Percentiles rank a stretch among this genome's conserved stretches.
These are phyloP conservation scores for Drosophila ficusphila DNA, from an alignment of 1,140 invertebrate species.

Conservation along the genomic window DNA sequence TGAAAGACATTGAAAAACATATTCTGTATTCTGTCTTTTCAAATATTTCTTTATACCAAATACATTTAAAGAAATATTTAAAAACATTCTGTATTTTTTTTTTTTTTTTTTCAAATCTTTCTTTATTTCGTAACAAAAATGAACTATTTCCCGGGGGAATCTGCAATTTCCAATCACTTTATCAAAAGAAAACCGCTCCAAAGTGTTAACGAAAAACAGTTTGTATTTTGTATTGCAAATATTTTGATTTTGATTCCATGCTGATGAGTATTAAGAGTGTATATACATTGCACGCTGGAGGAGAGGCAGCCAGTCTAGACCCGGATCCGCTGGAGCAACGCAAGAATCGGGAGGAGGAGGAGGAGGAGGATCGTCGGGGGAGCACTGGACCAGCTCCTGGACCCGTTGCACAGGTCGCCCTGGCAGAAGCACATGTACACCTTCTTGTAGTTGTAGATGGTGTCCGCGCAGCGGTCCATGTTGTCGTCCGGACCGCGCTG, in stretches of 20 bases:
- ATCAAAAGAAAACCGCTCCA: neutral
- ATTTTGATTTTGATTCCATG: conserved; percentile 18
- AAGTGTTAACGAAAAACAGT: neutral
- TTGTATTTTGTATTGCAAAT: neutral
- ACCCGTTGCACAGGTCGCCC: conserved; percentile 93
- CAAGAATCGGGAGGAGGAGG: neutral
- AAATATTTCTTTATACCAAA: too few species aligned
- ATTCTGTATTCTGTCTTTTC: too few species aligned
- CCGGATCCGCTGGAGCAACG: neutral
- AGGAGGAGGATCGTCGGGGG: neutral
- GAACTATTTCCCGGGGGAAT: too few species aligned
- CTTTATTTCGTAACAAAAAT: too few species aligned
- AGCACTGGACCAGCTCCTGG: neutral
- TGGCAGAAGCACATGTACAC: conserved; percentile 96
- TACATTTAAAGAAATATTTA: too few species aligned
- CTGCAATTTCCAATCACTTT: too few species aligned
- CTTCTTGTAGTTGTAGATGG: conserved; percentile 90
- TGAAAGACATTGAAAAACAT: too few species aligned
- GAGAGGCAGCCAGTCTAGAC: neutral
- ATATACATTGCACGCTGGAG: conserved; percentile 18
- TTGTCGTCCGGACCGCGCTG: conserved; percentile 93
- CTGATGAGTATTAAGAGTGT: conserved; percentile 23
- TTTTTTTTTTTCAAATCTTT: too few species aligned
- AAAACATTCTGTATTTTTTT: too few species aligned
- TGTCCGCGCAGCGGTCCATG: conserved; percentile 94